phyloP scores from a whole-genome alignment of 64 coral and sea anemone species.

The Trachythela sp. region DNA sequence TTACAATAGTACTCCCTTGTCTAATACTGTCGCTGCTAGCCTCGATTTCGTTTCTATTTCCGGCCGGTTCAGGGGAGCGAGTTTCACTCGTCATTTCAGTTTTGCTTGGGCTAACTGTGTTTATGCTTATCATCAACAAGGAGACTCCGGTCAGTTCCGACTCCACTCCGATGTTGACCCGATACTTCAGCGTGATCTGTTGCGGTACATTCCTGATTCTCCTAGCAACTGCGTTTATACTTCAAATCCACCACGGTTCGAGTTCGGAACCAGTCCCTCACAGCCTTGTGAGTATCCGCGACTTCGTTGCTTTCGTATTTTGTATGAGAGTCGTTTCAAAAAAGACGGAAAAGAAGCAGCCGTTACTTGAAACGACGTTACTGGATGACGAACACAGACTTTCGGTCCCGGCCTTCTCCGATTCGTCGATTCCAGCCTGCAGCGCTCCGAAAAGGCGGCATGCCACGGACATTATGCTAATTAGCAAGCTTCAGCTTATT shows the following conservation, averaged over 20 bases:
- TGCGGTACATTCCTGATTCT: neutral
- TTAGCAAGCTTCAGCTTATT: no score
- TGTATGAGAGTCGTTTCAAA: no score
- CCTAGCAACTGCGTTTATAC: neutral
- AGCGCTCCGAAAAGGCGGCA: no score
- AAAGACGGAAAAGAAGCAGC: no score
- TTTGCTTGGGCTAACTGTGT: slow-evolving; percentile 69
- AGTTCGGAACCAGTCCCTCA: neutral
- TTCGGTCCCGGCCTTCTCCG: no score
- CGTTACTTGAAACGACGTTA: no score
- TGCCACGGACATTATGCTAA: no score
- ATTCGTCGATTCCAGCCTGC: no score
- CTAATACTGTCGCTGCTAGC: slow-evolving; percentile 59
- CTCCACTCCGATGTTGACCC: slow-evolving; percentile 56
- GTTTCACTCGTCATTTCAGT: slow-evolving; percentile 74
- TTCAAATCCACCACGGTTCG: neutral
- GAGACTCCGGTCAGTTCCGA: slow-evolving; percentile 65
- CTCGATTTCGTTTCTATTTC: slow-evolving; percentile 61
- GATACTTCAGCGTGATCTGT: slow-evolving; percentile 62
- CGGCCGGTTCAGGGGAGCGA: slow-evolving; percentile 74
- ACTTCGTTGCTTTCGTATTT: no score
- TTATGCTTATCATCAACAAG: slow-evolving; percentile 70
- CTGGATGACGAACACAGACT: no score
- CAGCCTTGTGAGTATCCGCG: neutral
- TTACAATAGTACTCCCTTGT: slow-evolving; percentile 66